Percentiles rank a stretch among this genome's conserved stretches.
phyloP scores from a whole-genome alignment of 1,140 invertebrate species.

The Drosophila teissieri region DNA sequence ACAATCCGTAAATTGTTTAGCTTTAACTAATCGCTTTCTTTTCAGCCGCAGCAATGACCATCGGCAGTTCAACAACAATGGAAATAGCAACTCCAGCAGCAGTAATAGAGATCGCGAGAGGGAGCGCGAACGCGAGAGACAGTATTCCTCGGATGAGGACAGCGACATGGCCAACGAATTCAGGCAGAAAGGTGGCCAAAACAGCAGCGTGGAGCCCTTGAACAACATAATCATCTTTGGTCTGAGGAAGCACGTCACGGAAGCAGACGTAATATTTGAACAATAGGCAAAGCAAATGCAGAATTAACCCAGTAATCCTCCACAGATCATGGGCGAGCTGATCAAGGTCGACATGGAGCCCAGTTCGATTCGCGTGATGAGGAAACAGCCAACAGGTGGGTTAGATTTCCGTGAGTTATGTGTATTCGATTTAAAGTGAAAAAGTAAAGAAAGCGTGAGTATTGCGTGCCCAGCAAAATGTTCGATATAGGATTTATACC shows the following conservation, averaged over 20 bases:
- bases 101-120: constrained; percentile 2
- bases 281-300: constrained; percentile 16
- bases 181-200: constrained; percentile 13
- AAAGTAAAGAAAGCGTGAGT: constrained; percentile 27
- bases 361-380: constrained; percentile 93
- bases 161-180: constrained; percentile 53
- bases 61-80: constrained; percentile 43
- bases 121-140: constrained; percentile 10
- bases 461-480: constrained; percentile 37
- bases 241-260: constrained; percentile 91
- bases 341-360: constrained; percentile 89
- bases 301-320: neutral
- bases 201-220: constrained; percentile 91
- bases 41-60: constrained; percentile 30
- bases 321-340: constrained; percentile 86
- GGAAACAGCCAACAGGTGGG: constrained; percentile 94
- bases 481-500: constrained; percentile 19
- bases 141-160: constrained; percentile 56
- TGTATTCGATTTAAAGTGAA: constrained; percentile 1
- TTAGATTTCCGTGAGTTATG: constrained; percentile 27
- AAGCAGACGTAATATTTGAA: constrained; percentile 90
- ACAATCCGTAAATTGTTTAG: neutral
- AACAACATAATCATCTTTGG: constrained; percentile 94
- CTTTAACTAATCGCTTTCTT: neutral
- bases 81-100: constrained; percentile 13